These are phyloP conservation scores for Zootoca vivipara DNA, from an alignment of 2,113 vertebrate species.

Conservation along the genomic window DNA sequence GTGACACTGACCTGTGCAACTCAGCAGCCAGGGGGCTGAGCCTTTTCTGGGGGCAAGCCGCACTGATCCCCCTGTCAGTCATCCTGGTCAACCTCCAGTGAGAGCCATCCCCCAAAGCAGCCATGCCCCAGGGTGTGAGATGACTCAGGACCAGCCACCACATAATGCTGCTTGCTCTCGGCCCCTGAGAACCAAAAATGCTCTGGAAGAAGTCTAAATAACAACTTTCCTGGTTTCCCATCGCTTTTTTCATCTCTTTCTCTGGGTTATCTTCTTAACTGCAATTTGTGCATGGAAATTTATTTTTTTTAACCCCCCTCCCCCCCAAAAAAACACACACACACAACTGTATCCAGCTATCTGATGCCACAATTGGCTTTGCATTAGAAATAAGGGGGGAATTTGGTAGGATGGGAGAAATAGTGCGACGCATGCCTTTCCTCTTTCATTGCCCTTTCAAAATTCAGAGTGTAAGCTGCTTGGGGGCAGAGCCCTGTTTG, in stretches of 20 bases:
- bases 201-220: neutral
- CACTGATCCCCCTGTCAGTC: neutral
- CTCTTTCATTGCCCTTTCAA: neutral
- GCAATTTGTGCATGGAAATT: neutral
- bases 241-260: neutral
- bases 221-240: neutral
- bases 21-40: constrained; percentile 29
- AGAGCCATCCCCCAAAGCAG: neutral
- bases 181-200: too few species aligned
- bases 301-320: neutral
- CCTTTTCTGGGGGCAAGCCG: constrained; percentile 23
- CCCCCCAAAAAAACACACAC: neutral
- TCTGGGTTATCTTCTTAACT: neutral
- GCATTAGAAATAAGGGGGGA: neutral
- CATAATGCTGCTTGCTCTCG: neutral
- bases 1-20: constrained; percentile 78
- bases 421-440: too few species aligned
- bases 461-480: neutral
- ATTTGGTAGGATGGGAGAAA: neutral
- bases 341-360: neutral
- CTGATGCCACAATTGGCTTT: neutral
- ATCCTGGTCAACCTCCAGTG: neutral
- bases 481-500: neutral
- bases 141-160: too few species aligned
- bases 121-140: neutral